Evolutionary conservation across 2,797 vertebrate genomes (phyloP).

Genomic region (Neomorphus geoffroyi): DNA sequence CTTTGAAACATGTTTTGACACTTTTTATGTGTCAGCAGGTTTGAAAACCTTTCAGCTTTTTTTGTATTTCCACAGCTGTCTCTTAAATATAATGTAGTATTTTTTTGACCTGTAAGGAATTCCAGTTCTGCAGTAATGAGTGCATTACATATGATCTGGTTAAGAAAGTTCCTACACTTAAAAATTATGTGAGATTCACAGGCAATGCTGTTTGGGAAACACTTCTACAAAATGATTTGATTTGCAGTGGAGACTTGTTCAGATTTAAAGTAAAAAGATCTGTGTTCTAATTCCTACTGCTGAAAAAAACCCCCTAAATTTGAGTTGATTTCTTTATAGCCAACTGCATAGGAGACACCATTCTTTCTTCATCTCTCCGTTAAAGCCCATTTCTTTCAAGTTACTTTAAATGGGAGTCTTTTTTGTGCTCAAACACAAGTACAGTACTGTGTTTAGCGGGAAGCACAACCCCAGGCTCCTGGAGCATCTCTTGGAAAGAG

Average conservation of each 20-base stretch:
- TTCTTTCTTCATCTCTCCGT: not conserved
- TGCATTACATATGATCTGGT: not conserved
- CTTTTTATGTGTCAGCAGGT: not conserved
- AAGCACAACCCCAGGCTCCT: not conserved
- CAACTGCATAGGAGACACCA: not conserved
- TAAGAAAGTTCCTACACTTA: not conserved
- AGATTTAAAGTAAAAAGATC: not conserved
- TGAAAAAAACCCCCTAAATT: not conserved
- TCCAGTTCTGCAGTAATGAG: not conserved
- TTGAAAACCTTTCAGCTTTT: constrained; percentile 26
- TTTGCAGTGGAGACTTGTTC: not conserved
- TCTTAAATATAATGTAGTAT: constrained; percentile 29
- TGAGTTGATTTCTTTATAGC: not conserved
- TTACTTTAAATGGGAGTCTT: not conserved
- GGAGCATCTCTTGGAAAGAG: not conserved
- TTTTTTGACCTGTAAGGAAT: constrained; percentile 20
- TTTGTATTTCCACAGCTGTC: constrained; percentile 37
- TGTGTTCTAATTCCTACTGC: not conserved
- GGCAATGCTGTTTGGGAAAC: not conserved
- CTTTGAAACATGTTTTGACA: constrained; percentile 31
- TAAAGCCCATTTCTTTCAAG: not conserved
- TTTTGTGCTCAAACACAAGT: not conserved
- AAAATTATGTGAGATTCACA: not conserved
- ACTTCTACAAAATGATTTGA: not conserved
- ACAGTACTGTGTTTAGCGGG: not conserved